phyloP scores from a whole-genome alignment of 2,888 invertebrate genomes.

The Cordilura impudica region DNA sequence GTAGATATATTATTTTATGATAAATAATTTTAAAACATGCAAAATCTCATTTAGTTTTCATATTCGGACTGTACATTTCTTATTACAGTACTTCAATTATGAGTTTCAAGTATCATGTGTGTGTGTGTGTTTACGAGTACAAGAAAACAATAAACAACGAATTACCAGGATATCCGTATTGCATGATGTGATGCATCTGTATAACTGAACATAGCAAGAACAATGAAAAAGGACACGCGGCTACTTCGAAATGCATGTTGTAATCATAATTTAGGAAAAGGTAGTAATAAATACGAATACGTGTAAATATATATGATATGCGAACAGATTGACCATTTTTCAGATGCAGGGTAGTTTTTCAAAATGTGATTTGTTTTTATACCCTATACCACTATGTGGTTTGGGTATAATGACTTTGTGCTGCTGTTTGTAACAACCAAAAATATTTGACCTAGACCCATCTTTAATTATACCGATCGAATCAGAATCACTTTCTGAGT shows the following conservation, averaged over 20 bases:
- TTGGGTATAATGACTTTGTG: too few species aligned
- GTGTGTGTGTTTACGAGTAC: too few species aligned
- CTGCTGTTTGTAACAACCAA: too few species aligned
- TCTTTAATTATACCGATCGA: too few species aligned
- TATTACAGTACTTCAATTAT: slow-evolving; percentile 8
- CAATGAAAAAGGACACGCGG: slow-evolving; percentile 27
- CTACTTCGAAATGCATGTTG: slow-evolving; percentile 17
- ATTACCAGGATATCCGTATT: slow-evolving; percentile 23
- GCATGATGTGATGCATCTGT: slow-evolving; percentile 15
- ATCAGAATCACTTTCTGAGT: too few species aligned
- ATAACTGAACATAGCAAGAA: neutral
- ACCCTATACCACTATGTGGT: too few species aligned
- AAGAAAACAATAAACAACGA: slow-evolving; percentile 25
- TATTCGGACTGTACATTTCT: slow-evolving; percentile 13
- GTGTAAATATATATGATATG: neutral
- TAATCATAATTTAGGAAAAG: slow-evolving; percentile 24
- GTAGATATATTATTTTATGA: too few species aligned
- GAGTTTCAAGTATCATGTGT: slow-evolving; percentile 5
- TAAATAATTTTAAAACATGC: slow-evolving; percentile 23
- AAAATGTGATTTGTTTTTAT: slow-evolving; percentile 29
- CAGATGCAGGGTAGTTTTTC: neutral
- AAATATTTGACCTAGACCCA: too few species aligned
- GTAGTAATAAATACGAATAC: neutral
- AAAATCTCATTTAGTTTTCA: slow-evolving; percentile 1
- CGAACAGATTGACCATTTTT: slow-evolving; percentile 4